Conservation (phyloP, 2,888 invertebrate genomes). For the Heliconius sara region DNA sequence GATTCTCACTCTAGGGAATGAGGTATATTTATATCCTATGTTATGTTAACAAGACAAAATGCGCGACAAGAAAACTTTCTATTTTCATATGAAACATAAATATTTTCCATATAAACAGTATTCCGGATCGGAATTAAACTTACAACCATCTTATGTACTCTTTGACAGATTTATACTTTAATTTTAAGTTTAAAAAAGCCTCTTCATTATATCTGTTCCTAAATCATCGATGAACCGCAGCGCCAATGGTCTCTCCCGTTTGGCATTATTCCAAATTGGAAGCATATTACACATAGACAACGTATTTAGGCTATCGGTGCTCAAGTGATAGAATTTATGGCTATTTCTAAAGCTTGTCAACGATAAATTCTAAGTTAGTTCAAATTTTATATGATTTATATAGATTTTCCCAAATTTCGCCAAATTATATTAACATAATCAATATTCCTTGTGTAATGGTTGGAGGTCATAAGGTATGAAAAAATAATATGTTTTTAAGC, state of each 20-base stretch:
- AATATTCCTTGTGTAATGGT: too few relatives aligned
- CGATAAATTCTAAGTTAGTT: conserved; percentile 1
- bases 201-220: conserved; percentile 11
- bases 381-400: neutral
- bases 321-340: conserved; percentile 11
- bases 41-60: too few relatives aligned
- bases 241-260: conserved; percentile 17
- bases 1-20: too few relatives aligned
- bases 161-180: neutral
- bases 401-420: neutral
- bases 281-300: conserved; percentile 21
- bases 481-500: neutral
- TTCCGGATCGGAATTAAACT: neutral
- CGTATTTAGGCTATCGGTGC: conserved; percentile 22
- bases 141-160: neutral
- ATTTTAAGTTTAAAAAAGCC: neutral
- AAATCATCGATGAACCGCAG: conserved; percentile 29
- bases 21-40: too few relatives aligned
- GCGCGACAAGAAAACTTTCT: too few relatives aligned
- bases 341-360: neutral
- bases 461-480: neutral
- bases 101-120: too few relatives aligned
- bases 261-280: conserved; percentile 34
- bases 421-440: too few relatives aligned
- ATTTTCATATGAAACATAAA: too few relatives aligned